Percentiles rank a stretch among this genome's conserved stretches.
These are phyloP conservation scores for Drosophila tani DNA, from an alignment of 1,140 invertebrate genomes.

Conservation along the genomic window DNA sequence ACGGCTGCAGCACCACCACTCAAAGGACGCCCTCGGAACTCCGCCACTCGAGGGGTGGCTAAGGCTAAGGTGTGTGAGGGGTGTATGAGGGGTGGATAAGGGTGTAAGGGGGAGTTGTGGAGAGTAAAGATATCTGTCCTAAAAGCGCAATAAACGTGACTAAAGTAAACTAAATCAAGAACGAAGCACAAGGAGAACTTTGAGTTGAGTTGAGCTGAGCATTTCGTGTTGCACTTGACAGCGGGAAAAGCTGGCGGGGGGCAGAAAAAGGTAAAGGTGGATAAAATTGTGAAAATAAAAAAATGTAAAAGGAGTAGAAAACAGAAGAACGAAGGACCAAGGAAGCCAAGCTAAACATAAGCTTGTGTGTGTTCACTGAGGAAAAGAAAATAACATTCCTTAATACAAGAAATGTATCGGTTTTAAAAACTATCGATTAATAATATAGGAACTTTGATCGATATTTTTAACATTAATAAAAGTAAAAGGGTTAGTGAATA, in stretches of 20 bases:
- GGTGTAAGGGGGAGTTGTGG: neutral
- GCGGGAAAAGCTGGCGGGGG: neutral
- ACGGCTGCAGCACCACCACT: conserved; percentile 32
- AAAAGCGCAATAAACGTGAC: conserved; percentile 56
- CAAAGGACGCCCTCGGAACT: conserved; percentile 29
- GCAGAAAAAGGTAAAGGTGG: neutral
- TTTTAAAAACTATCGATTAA: neutral
- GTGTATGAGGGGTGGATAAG: too few species aligned
- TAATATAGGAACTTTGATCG: too few species aligned
- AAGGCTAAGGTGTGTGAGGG: too few species aligned
- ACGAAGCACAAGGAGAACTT: conserved; percentile 39
- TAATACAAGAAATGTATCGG: neutral
- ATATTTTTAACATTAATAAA: too few species aligned
- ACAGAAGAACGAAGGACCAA: conserved; percentile 3
- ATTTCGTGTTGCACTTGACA: conserved; percentile 53
- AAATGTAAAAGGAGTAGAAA: neutral
- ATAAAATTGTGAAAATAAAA: neutral
- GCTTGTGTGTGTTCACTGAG: conserved; percentile 11
- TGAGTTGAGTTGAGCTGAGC: conserved; percentile 34
- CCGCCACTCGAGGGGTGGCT: neutral
- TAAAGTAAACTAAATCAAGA: conserved; percentile 61
- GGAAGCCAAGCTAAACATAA: conserved; percentile 11
- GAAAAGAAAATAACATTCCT: neutral
- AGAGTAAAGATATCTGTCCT: conserved; percentile 40
- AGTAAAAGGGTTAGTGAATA: too few species aligned